These are phyloP conservation scores for Gambusia holbrooki DNA, from an alignment of 2,113 vertebrate genomes.

Conservation along the genomic window DNA sequence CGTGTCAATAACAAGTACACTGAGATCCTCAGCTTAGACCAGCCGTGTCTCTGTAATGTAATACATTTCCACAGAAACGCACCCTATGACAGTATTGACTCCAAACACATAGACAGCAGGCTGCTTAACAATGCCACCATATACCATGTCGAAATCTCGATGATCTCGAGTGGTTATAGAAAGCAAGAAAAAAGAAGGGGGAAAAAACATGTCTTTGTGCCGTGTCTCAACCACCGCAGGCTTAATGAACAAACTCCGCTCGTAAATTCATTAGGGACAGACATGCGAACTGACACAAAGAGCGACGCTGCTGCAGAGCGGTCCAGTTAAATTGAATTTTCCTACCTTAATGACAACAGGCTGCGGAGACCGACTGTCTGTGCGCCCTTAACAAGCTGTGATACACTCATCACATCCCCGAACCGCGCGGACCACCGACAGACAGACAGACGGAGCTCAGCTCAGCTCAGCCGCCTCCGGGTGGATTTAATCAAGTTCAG, in stretches of 20 bases:
- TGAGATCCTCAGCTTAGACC: background rate
- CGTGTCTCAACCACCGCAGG: too few relatives aligned
- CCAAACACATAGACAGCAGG: too few relatives aligned
- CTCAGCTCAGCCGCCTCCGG: slow-evolving; percentile 22
- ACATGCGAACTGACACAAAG: slow-evolving; percentile 1
- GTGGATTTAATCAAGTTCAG: slow-evolving; percentile 38
- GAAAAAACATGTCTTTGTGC: background rate
- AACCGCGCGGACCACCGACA: slow-evolving; percentile 6
- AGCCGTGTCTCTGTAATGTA: background rate
- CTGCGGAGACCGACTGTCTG: background rate
- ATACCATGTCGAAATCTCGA: background rate
- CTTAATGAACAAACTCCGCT: background rate
- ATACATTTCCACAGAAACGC: background rate
- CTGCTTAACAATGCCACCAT: background rate
- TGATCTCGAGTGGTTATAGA: background rate
- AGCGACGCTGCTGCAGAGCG: background rate
- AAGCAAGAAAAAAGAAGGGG: background rate
- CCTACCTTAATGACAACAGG: slow-evolving; percentile 49
- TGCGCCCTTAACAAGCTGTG: background rate
- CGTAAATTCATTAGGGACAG: background rate
- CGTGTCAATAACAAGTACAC: background rate
- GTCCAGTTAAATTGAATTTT: slow-evolving; percentile 1
- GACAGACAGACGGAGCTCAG: slow-evolving; percentile 4
- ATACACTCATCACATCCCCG: slow-evolving; percentile 10
- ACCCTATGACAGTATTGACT: background rate